Evolutionary conservation across 2,888 invertebrate genomes (phyloP), one percentile per base, ranked within the genome.

Genomic region (Archips xylosteana): DNA sequence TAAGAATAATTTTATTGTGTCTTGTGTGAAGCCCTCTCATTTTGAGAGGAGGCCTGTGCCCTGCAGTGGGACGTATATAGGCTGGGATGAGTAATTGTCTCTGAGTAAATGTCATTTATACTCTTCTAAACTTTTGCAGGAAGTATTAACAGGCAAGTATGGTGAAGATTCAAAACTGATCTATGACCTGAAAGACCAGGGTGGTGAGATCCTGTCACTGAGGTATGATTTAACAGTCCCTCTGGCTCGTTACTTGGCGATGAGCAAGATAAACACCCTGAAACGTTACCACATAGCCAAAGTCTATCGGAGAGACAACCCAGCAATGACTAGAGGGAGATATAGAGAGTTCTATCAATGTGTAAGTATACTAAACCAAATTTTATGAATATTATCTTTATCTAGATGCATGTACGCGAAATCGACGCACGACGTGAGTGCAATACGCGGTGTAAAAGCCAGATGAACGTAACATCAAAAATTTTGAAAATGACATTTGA

Each of bases 261-360:
- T 99, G 99, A 98, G 97, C 90, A 99, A 99, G 94, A 97, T 99
- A 66, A 96, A 96, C 61, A 97, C 96, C 80, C 96, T 99, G 76
- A 99, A 99, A 89, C 96, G 99, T 71, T 99, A 99, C 90, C 99
- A 99, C 87, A 99, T 99, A 79, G 99, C 99, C 45, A 99, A 99
- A 94, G 99, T 99, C 4, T 99, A 99, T 88, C 95, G 99, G 69
- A 95, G 99, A 79, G 99, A 99, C 90, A 99, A 99, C 90, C 99
- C 99, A 2, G 97, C 99, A 0, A 99, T 99, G 96, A 97, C 98
- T 0, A 96, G 97, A 87, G 99, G 99, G 39, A 95, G 99, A 79
- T 99, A 98, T 86, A 95, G 99, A 78, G 99, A 99, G 89, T 99
- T 99, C 93, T 99, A 99, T 94, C 99, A 99, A 94, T 99, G 99